These are phyloP conservation scores for Drosophila bipectinata DNA, from an alignment of 1,140 invertebrate species.

Conservation along the genomic window DNA sequence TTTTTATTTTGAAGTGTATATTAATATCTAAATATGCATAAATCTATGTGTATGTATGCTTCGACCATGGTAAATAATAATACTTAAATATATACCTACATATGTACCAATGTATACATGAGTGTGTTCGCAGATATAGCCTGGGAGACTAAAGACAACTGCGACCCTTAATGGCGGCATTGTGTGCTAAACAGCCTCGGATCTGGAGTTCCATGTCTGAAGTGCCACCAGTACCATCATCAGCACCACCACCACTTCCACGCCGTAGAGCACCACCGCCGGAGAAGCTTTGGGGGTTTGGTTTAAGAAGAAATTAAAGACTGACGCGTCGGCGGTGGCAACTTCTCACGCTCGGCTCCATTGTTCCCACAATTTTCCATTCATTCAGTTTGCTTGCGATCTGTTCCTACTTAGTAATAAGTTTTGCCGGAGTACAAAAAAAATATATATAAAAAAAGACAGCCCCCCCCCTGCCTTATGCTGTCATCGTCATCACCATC, in stretches of 20 bases:
- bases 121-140: slow-evolving; percentile 19
- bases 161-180: slow-evolving; percentile 75
- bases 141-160: slow-evolving; percentile 51
- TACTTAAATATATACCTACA: neutral
- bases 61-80: neutral
- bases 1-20: neutral
- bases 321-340: slow-evolving; percentile 44
- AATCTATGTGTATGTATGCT: slow-evolving; percentile 1
- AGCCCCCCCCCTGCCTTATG: slow-evolving; percentile 13
- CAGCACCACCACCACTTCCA: neutral
- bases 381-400: slow-evolving; percentile 75
- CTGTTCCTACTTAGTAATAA: slow-evolving; percentile 80
- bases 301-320: slow-evolving; percentile 7
- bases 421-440: slow-evolving; percentile 58
- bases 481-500: slow-evolving; percentile 47
- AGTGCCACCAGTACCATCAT: slow-evolving; percentile 32
- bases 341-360: slow-evolving; percentile 71
- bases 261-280: neutral
- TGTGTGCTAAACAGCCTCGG: slow-evolving; percentile 73
- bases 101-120: neutral
- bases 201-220: slow-evolving; percentile 37
- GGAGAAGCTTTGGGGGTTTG: neutral
- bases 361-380: slow-evolving; percentile 82
- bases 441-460: neutral
- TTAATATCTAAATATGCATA: slow-evolving; percentile 7